Percentiles rank a stretch among this genome's conserved stretches.
Evolutionary conservation across 2,888 invertebrate genomes (phyloP).

Genomic region (Sarcophaga subvicina): DNA sequence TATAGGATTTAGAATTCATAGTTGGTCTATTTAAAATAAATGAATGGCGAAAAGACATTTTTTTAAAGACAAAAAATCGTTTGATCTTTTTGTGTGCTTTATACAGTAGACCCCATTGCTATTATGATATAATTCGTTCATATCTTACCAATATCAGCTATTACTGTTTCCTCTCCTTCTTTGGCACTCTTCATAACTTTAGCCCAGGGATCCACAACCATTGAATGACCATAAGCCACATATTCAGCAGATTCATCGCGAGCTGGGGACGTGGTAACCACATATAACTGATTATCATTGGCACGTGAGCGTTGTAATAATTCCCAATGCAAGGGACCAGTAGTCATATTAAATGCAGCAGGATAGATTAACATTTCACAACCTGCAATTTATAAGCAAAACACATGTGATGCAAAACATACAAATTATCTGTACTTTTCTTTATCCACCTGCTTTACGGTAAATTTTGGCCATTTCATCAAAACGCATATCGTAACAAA

Average conservation of each 20-base stretch:
- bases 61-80: too few relatives aligned
- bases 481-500: slow-evolving; percentile 97
- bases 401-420: not conserved
- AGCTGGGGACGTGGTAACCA: slow-evolving; percentile 93
- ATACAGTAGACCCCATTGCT: not conserved
- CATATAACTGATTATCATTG: slow-evolving; percentile 94
- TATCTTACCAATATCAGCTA: slow-evolving; percentile 87
- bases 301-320: slow-evolving; percentile 91
- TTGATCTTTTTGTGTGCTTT: too few relatives aligned
- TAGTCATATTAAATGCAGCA: slow-evolving; percentile 97
- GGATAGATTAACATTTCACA: slow-evolving; percentile 95
- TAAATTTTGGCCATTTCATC: slow-evolving; percentile 92
- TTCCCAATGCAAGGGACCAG: slow-evolving; percentile 97
- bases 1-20: too few relatives aligned
- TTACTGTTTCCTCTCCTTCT: slow-evolving; percentile 87
- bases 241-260: slow-evolving; percentile 91
- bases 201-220: slow-evolving; percentile 91
- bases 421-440: not conserved
- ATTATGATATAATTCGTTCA: not conserved
- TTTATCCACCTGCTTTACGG: slow-evolving; percentile 83
- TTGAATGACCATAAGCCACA: slow-evolving; percentile 94
- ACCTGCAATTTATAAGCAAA: slow-evolving; percentile 82
- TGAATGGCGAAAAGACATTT: too few relatives aligned
- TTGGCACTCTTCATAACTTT: slow-evolving; percentile 87
- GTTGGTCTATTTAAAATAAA: too few relatives aligned